phyloP scores from a whole-genome alignment of 1,140 invertebrate species.

The Lordiphosa stackelbergi region DNA sequence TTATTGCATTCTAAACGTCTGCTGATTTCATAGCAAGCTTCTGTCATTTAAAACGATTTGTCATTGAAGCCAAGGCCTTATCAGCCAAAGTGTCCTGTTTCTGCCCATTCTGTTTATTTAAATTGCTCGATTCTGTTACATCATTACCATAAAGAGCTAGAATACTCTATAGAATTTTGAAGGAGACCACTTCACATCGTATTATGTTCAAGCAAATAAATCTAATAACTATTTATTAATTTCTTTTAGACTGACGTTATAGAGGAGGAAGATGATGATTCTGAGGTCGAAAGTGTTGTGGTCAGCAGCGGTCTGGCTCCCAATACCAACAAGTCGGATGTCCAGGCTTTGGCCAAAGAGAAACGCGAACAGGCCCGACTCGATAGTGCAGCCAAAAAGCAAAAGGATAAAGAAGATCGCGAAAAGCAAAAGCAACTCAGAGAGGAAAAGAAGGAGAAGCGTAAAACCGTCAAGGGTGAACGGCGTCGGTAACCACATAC shows the following conservation, averaged over 20 bases:
- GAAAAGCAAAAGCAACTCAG: constrained; percentile 88
- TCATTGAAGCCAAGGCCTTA: too few species aligned
- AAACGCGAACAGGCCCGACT: constrained; percentile 86
- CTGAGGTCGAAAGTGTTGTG: constrained; percentile 76
- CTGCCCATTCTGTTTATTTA: too few species aligned
- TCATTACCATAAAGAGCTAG: too few species aligned
- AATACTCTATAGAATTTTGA: too few species aligned
- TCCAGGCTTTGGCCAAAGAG: constrained; percentile 85
- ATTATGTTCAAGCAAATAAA: too few species aligned
- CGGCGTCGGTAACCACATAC: constrained; percentile 84
- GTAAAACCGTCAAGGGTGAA: constrained; percentile 91
- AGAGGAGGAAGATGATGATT: constrained; percentile 73
- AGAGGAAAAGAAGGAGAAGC: constrained; percentile 92
- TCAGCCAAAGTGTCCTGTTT: too few species aligned
- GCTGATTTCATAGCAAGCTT: too few species aligned
- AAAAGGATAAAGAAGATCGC: constrained; percentile 92
- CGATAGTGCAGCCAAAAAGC: constrained; percentile 89
- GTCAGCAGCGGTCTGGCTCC: constrained; percentile 78
- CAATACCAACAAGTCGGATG: constrained; percentile 87
- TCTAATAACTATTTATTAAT: neutral
- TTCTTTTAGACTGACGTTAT: constrained; percentile 56
- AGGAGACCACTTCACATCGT: too few species aligned
- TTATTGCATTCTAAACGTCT: too few species aligned
- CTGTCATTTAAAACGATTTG: too few species aligned
- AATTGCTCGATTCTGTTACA: too few species aligned